Evolutionary conservation across 2,888 invertebrate species (phyloP).

Genomic region (Netelia virgata): DNA sequence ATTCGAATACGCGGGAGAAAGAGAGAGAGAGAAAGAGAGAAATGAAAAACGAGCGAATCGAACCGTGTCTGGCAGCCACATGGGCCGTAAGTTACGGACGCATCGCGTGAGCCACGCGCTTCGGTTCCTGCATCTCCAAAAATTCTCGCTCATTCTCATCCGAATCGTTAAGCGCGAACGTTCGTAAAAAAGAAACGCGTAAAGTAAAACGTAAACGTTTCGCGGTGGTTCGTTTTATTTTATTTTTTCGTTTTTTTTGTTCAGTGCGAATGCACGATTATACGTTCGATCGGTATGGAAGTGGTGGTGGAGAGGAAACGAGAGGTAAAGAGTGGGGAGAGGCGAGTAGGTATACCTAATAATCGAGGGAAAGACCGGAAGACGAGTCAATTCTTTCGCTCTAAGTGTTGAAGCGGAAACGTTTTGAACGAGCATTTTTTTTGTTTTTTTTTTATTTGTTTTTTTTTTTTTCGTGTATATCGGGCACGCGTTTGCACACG

Average conservation of each 20-base stretch:
- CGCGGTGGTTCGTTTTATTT: background rate
- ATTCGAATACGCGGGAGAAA: conserved; percentile 14
- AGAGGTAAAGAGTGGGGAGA: conserved; percentile 3
- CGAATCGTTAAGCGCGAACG: conserved; percentile 41
- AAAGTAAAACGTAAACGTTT: too few relatives aligned
- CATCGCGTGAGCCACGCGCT: conserved; percentile 24
- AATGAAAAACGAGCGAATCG: conserved; percentile 15
- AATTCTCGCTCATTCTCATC: conserved; percentile 29
- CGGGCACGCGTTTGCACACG: conserved; percentile 21
- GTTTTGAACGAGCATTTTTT: conserved; percentile 18
- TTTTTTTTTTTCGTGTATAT: conserved; percentile 10
- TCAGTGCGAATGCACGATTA: background rate
- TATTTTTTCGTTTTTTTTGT: background rate
- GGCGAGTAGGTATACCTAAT: background rate
- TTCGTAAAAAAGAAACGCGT: too few relatives aligned
- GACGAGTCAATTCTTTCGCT: background rate
- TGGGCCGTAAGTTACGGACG: conserved; percentile 31
- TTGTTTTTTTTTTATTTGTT: background rate
- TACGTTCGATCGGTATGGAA: conserved; percentile 6
- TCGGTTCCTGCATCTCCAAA: conserved; percentile 32
- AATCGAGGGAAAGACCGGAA: conserved; percentile 40
- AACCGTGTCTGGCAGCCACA: conserved; percentile 63
- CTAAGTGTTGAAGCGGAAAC: conserved; percentile 31
- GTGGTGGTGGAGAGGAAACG: background rate
- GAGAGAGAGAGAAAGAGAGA: conserved; percentile 22